phyloP scores from a whole-genome alignment of 2,113 vertebrate species.

The Istiophorus platypterus region DNA sequence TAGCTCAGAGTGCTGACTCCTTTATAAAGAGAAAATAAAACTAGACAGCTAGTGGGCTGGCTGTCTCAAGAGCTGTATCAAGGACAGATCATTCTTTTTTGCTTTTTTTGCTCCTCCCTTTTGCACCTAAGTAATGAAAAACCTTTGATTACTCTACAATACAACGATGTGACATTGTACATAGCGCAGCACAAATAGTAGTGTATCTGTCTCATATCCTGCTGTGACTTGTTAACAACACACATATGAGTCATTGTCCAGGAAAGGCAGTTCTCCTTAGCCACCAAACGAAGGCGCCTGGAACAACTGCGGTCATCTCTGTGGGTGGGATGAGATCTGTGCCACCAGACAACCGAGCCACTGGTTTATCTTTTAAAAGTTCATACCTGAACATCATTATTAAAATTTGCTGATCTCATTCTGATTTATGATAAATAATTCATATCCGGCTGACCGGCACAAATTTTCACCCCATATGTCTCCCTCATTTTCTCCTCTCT shows the following conservation, averaged over 20 bases:
- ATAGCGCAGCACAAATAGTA: constrained; percentile 4
- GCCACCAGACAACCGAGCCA: constrained; percentile 34
- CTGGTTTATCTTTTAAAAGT: constrained; percentile 38
- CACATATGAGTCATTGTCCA: constrained; percentile 10
- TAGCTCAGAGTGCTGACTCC: constrained; percentile 28
- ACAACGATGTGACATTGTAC: constrained; percentile 7
- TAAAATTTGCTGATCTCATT: constrained; percentile 50
- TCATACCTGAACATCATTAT: constrained; percentile 33
- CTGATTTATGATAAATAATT: constrained; percentile 53
- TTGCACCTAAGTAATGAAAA: constrained; percentile 22
- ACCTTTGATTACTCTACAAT: not conserved
- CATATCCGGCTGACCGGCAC: constrained; percentile 51
- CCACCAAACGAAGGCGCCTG: constrained; percentile 1
- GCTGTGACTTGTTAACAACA: constrained; percentile 19
- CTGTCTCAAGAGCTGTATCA: constrained; percentile 18
- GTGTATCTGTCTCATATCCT: constrained; percentile 4
- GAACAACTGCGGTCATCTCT: constrained; percentile 30
- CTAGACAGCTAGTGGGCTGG: constrained; percentile 33
- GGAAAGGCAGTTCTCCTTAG: constrained; percentile 37
- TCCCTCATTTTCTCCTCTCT: not conserved
- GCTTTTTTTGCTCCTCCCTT: too few species aligned
- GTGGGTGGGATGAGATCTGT: constrained; percentile 51
- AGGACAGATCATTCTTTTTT: not conserved
- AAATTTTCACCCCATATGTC: constrained; percentile 17
- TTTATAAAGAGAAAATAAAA: constrained; percentile 45